These are phyloP conservation scores for Pelecanus crispus DNA, from an alignment of 2,113 vertebrate species.

Conservation along the genomic window DNA sequence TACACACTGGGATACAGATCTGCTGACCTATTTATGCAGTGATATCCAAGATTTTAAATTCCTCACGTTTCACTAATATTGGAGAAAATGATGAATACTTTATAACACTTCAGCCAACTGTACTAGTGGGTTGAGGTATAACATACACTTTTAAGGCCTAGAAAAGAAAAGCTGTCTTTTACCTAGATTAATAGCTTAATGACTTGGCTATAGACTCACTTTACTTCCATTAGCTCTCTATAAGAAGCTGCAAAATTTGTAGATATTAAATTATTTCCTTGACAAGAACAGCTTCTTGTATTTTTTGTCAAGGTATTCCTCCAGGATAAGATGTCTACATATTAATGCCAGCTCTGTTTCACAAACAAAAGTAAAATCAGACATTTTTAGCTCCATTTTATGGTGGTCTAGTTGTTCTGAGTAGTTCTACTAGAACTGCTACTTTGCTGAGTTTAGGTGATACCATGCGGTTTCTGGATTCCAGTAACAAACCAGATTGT, in stretches of 20 bases:
- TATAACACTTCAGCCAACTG: not conserved
- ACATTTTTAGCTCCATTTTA: not conserved
- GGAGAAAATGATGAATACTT: not conserved
- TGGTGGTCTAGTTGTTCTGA: not conserved
- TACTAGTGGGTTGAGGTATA: not conserved
- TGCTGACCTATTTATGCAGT: not conserved
- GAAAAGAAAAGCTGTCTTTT: not conserved
- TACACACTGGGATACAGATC: not conserved
- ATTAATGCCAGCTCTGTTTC: not conserved
- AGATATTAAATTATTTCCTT: not conserved
- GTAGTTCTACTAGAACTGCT: not conserved
- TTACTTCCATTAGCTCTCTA: not conserved
- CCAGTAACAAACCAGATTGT: not conserved
- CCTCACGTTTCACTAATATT: not conserved
- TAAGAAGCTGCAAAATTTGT: not conserved
- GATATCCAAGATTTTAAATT: not conserved
- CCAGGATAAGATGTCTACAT: not conserved
- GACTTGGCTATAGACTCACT: not conserved
- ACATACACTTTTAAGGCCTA: not conserved
- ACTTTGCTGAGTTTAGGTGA: not conserved
- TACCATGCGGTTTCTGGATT: not conserved
- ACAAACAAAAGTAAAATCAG: not conserved
- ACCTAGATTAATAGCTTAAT: not conserved
- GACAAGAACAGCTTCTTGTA: not conserved
- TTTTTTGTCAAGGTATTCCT: not conserved